These are phyloP conservation scores for Lophius americanus DNA, from an alignment of 2,797 vertebrate genomes.

Conservation along the genomic window DNA sequence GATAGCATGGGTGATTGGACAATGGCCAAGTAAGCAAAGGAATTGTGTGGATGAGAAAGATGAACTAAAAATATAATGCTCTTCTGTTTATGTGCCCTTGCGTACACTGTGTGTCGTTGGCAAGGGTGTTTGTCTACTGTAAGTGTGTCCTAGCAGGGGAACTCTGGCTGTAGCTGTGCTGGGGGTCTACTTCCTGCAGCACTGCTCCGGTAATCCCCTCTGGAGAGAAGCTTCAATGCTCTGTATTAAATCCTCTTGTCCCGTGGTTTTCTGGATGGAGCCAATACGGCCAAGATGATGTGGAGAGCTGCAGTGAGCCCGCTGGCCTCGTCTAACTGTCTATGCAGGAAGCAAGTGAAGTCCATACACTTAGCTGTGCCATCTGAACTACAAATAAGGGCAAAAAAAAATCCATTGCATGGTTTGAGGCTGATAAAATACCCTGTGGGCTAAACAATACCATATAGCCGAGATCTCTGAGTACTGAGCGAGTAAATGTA, in stretches of 20 bases:
- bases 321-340: constrained; percentile 58
- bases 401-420: constrained; percentile 21
- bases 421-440: constrained; percentile 8
- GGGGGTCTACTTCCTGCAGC: constrained; percentile 67
- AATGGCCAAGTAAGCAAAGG: constrained; percentile 24
- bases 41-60: constrained; percentile 26
- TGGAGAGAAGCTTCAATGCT: constrained; percentile 66
- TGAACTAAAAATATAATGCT: constrained; percentile 17
- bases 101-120: constrained; percentile 13
- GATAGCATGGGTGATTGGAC: constrained; percentile 32
- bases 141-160: constrained; percentile 45
- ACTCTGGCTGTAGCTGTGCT: constrained; percentile 54
- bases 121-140: constrained; percentile 26
- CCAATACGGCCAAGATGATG: constrained; percentile 63
- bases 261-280: constrained; percentile 73
- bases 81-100: constrained; percentile 10
- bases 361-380: constrained; percentile 42
- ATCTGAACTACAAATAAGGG: constrained; percentile 41
- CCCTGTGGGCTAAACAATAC: constrained; percentile 22
- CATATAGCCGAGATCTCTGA: constrained; percentile 25
- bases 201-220: constrained; percentile 74
- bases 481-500: constrained; percentile 9
- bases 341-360: constrained; percentile 48
- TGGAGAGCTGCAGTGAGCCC: constrained; percentile 58
- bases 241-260: constrained; percentile 78